Conservation (phyloP, 2,888 invertebrate genomes). For the Clostera curtula region DNA sequence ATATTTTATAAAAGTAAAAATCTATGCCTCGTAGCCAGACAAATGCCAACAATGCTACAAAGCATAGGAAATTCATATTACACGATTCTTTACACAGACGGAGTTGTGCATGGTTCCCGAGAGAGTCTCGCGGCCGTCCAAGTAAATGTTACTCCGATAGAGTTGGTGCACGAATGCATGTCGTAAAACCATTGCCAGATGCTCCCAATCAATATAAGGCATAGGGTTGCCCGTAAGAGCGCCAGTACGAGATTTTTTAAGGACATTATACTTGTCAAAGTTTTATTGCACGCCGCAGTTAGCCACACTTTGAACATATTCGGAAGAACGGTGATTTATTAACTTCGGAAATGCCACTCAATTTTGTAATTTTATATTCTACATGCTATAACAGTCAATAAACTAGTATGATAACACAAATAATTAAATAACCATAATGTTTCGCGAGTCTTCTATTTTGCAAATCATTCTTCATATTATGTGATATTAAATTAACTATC, state of each 20-base stretch:
- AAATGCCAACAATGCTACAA: slow-evolving; percentile 9
- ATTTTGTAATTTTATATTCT: too few species aligned
- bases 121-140: slow-evolving; percentile 15
- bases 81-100: slow-evolving; percentile 17
- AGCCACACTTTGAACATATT: too few species aligned
- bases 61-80: slow-evolving; percentile 20
- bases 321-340: too few species aligned
- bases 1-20: too few species aligned
- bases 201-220: slow-evolving; percentile 41
- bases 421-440: too few species aligned
- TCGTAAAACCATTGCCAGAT: slow-evolving; percentile 37
- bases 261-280: background rate
- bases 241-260: background rate
- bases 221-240: slow-evolving; percentile 11
- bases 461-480: too few species aligned
- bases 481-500: too few species aligned
- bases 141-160: slow-evolving; percentile 25
- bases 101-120: slow-evolving; percentile 25
- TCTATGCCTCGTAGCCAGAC: slow-evolving; percentile 7
- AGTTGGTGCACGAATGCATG: slow-evolving; percentile 24
- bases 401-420: too few species aligned
- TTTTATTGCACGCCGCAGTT: too few species aligned
- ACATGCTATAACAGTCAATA: too few species aligned
- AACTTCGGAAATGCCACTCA: too few species aligned
- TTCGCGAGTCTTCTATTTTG: too few species aligned